Conservation (phyloP, 2,888 invertebrate genomes). For the Cryptus viduatorius region DNA sequence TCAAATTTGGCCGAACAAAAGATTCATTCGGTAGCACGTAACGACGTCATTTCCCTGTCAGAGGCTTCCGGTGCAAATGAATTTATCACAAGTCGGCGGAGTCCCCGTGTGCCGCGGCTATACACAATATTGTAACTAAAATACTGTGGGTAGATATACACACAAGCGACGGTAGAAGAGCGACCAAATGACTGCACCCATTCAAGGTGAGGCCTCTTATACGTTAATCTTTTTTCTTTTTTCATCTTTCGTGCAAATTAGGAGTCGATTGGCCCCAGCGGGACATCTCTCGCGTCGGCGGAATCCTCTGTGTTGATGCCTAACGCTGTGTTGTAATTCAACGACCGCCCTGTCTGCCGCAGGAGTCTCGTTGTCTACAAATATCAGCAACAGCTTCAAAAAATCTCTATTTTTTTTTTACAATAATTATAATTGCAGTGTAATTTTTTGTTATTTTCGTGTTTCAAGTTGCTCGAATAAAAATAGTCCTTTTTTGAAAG, state of each 20-base stretch:
- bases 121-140: constrained; percentile 40
- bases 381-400: constrained; percentile 9
- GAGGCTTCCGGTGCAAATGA: constrained; percentile 82
- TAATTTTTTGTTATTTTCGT: no score
- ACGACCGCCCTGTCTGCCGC: constrained; percentile 28
- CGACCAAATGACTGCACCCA: constrained; percentile 61
- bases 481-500: no score
- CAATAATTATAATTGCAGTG: neutral
- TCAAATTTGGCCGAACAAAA: constrained; percentile 10
- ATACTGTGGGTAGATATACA: constrained; percentile 18
- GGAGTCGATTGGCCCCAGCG: constrained; percentile 69
- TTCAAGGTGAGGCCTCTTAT: constrained; percentile 22
- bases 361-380: constrained; percentile 4
- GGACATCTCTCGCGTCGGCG: constrained; percentile 64
- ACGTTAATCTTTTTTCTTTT: neutral
- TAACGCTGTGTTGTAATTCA: constrained; percentile 2
- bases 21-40: constrained; percentile 76
- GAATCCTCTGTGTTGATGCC: constrained; percentile 13
- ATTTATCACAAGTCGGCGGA: constrained; percentile 78
- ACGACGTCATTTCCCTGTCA: constrained; percentile 82
- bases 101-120: constrained; percentile 32
- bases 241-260: constrained; percentile 63
- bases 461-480: no score
- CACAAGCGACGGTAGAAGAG: constrained; percentile 32
- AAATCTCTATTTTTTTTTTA: neutral